Base-by-base conservation (phyloP, 2,113 vertebrate genomes). In the Phylloscopus trochiloides region DNA sequence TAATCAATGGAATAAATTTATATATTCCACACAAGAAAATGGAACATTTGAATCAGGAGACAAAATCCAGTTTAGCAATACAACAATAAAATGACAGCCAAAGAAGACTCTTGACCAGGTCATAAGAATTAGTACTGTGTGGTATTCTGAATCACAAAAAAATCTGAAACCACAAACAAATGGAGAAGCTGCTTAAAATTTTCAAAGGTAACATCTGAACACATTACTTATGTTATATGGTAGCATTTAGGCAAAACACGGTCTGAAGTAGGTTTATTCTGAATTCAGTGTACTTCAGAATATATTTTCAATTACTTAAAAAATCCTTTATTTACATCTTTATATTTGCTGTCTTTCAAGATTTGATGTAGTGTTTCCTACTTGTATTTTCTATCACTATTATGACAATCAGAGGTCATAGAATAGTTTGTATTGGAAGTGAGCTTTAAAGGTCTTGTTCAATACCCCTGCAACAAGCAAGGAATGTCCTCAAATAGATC, bases 181-280 rank as follows among this genome's bases (percentile, higher is more conserved):
- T 7, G 68, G 45, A 86, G 32, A 8, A 83, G 2, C 8, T 51
- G 17, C 32, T 72, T 76, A 65, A 54, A 54, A 1, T 3, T 61
- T 73, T 63, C 52, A 34, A 26, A 73, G 6, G 4, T 71, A 55
- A 14, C 17, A 54, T 26, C 26, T 54, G 15, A 90, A 48, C 14
- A 36, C 8, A 26, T 1, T 71, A 11, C 8, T 45, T 66, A 34
- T 3, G 9, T 2, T 66, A 10, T 17, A 7, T 4, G 3, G 9
- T 8, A 57, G 4, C 5, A 38, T 86, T 66, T 61, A 51, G 28
- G 3, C 25, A 31, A 76, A 86, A 50, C 2, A 3, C 12, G 21
- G 3, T 32, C 12, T 36, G 25, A 65, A 59, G 18, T 1, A 68
- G 1, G 2, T 26, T 80, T 77, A 29, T 59, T 89, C 29, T 45